Base-by-base conservation (phyloP, 2,113 vertebrate genomes). In the Pyxicephalus adspersus region DNA sequence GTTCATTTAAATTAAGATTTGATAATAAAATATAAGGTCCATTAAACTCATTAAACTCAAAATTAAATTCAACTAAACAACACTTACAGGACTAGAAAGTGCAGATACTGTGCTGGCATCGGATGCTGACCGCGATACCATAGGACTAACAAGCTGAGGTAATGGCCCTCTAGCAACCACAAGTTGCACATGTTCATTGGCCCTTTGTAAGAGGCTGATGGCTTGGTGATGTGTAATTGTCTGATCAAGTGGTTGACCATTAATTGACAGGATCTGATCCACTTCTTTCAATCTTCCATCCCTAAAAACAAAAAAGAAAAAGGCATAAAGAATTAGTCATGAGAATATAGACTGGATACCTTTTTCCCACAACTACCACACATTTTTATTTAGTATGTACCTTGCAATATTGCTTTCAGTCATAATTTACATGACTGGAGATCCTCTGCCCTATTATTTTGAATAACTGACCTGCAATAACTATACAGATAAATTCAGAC, bases 181-280 rank as follows among this genome's bases (percentile, higher is more conserved):
- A n/a, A 98, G 92, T 80, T 94, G 93, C 29, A 98, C 95, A 58
- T 87, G 89, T 77, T 97, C 96, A 55, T 95, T 94, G 29, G 95
- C 95, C 76, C 93, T 93, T 92, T 98, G 96, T 45, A 98, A 90
- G 85, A 98, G 93, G 84, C 91, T 88, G 83, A 98, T 95, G 64
- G 96, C 97, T 86, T 98, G 95, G 87, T 97, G 96, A 90, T 98
- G 97, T 67, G 94, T 96, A 85, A 98, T 94, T n/a, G 94, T 95
- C 88, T 96, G 94, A 88, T 98, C 96, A 71, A 98, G 92, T 0
- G 91, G 88, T 88, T 96, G 95, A 68, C 95, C 91, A 0, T 98
- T 98, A 87, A 98, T 98, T 86, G 96, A 93, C 76, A 98, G 90
- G 85, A 98, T 98, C 87, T 98, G 97, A 89, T 98, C 97, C 0